Evolutionary conservation across 2,888 invertebrate genomes (phyloP), one percentile per base, ranked within the genome.

Genomic region (Nomada fucata): DNA sequence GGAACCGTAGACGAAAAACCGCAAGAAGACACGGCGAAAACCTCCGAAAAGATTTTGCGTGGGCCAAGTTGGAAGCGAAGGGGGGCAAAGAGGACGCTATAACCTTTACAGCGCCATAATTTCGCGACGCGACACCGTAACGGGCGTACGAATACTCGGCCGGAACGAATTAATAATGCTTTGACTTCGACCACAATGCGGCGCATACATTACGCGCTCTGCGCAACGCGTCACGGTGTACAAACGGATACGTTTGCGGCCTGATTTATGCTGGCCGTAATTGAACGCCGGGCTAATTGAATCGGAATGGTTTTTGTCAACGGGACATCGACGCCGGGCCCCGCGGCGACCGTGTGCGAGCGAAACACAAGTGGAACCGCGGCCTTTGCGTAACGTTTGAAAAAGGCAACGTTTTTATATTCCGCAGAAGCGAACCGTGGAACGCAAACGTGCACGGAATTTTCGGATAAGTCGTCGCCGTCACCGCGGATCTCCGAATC

Each of bases 91-190:
- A 73, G 53, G 23, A 7, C 55, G 23, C 44, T 59, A 68, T 53
- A 63, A 75, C 81, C 79, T 70, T 86, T 79, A 72, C 74, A 75
- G 76, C 60, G 68, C 68, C 61, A 74, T 87, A 86, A 86, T 85
- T 87, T 76, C 85, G 80, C 78, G 78, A 76, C 80, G 70, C 68
- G 70, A 55, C 83, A 79, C 70, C 69, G 85, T 76, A 77, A 87
- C 86, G 73, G 75, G 52, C 63, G 9, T 42, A 79, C 87, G 85
- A 85, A 78, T 75, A 76, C 80, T 85, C 85, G 60, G 74, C 85
- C 87, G 78, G 79, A 77, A 72, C 86, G 76, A 85, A 86, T 87
- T 87, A 87, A 86, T 86, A 87, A 86, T 85, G 79, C 88, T 86
- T 86, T 87, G 88, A 82, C 85, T 87, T 82, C 71, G 79, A 74